These are phyloP conservation scores for Oryzaephilus surinamensis DNA, from an alignment of 1,140 invertebrate species.

Conservation along the genomic window DNA sequence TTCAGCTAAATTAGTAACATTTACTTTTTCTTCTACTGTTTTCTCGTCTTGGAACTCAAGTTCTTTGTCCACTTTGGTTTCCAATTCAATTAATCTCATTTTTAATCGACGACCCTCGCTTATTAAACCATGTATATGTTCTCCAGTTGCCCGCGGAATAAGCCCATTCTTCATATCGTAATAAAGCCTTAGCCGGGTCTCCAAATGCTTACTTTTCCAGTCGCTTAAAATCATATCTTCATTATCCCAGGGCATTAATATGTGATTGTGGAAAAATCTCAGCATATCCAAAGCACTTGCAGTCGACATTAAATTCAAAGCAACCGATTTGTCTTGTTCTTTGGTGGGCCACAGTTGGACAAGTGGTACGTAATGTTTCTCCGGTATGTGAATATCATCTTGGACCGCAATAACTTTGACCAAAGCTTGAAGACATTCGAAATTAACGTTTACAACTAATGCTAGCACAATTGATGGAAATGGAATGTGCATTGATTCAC, in stretches of 20 bases:
- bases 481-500: slow-evolving; percentile 44
- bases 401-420: slow-evolving; percentile 46
- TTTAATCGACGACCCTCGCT: slow-evolving; percentile 45
- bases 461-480: slow-evolving; percentile 50
- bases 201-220: slow-evolving; percentile 45
- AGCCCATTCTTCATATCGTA: slow-evolving; percentile 46
- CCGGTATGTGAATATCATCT: slow-evolving; percentile 47
- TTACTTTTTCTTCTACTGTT: slow-evolving; percentile 29
- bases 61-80: slow-evolving; percentile 39
- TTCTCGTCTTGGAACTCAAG: slow-evolving; percentile 24
- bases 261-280: slow-evolving; percentile 48
- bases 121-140: slow-evolving; percentile 44
- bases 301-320: slow-evolving; percentile 36
- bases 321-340: slow-evolving; percentile 40
- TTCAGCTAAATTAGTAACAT: slow-evolving; percentile 40
- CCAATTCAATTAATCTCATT: slow-evolving; percentile 35
- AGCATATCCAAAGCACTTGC: slow-evolving; percentile 42
- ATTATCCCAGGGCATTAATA: slow-evolving; percentile 54
- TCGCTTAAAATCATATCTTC: slow-evolving; percentile 46
- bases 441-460: slow-evolving; percentile 41
- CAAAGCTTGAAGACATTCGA: slow-evolving; percentile 37
- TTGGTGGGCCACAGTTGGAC: slow-evolving; percentile 48
- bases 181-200: slow-evolving; percentile 44
- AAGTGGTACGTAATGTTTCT: slow-evolving; percentile 44
- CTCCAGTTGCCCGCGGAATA: slow-evolving; percentile 39